Evolutionary conservation across 2,888 invertebrate genomes (phyloP), one percentile per base, ranked within the genome.

Genomic region (Ormyrus pomaceus): DNA sequence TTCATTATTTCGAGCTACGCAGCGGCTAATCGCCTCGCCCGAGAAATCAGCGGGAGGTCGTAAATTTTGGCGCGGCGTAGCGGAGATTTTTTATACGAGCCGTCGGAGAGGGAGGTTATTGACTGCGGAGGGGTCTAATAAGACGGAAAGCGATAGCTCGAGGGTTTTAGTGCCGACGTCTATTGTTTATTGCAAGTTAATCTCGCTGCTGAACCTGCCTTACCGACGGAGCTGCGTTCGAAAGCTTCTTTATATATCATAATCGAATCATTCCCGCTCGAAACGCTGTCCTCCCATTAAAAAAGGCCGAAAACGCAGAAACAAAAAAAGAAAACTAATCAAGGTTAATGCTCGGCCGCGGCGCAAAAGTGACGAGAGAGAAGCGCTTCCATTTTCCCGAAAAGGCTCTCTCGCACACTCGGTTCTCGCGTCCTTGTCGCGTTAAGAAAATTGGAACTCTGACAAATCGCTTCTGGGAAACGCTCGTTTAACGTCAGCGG

Each of bases 381-480:
- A 45, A 69, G 19, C 53, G 11, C 46, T 62, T 61, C 48, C 55
- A 69, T 51, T 62, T 19, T 64, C 59, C 46, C 59, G 7, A 62
- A 46, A 56, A 34, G 34, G 34, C 34, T 34, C 19, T 19, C 19
- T 19, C 19, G 1, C 62, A 8, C 8, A 2, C 45, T 48, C 9
- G 56, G 46, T 8, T 6, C 50, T 19, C 19, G 71, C 45, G 62
- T 73, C 62, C 68, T 79, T 66, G 68, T 50, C 68, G 50, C 13
- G 10, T 59, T 34, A 19, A 73, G 79, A 76, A 80, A 75, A 76
- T 80, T 80, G 77, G 72, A 51, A 66, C 51, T 48, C 56, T 80
- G 80, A 80, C 80, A 80, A 80, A 80, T 80, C 58, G 77, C 10
- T 71, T 73, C 80, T 72, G 62, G 64, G 72, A 66, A 76, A 68